Evolutionary conservation across 2,113 vertebrate species (phyloP).

Genomic region (Poeciliopsis retropinna): DNA sequence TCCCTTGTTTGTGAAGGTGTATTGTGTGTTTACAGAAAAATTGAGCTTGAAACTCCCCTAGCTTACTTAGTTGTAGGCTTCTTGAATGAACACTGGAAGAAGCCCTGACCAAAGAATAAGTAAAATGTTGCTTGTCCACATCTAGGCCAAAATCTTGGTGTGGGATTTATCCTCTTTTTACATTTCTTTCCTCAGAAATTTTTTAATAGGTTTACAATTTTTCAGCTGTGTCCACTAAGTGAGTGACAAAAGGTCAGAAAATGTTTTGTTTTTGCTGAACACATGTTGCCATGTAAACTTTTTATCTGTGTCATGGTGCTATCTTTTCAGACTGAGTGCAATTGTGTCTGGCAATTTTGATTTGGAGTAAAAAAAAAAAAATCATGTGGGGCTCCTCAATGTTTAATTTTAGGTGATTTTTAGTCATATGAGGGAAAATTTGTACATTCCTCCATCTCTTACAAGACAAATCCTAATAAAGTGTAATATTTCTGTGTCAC

Average conservation of each 20-base stretch:
- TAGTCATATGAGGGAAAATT: background rate
- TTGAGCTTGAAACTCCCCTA: background rate
- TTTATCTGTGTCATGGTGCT: background rate
- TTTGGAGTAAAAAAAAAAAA: background rate
- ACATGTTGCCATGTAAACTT: background rate
- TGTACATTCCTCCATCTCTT: background rate
- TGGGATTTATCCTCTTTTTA: background rate
- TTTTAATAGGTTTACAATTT: background rate
- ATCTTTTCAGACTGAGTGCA: too few relatives aligned
- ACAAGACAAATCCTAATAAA: background rate
- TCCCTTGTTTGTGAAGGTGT: background rate
- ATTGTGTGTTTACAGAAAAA: background rate
- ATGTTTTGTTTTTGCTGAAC: background rate
- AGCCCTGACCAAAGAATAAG: conserved; percentile 3
- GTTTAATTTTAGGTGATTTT: background rate
- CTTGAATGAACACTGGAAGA: background rate
- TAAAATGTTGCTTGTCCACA: conserved; percentile 14
- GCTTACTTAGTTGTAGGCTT: background rate
- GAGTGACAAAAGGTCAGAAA: background rate
- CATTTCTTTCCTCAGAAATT: background rate
- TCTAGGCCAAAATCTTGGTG: background rate
- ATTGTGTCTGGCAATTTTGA: background rate
- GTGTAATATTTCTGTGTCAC: background rate
- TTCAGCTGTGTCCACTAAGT: background rate
- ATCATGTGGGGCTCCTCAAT: background rate